These are phyloP conservation scores for Lytechinus variegatus DNA, from an alignment of 35 echinoderm and acorn worm genomes.

Conservation along the genomic window DNA sequence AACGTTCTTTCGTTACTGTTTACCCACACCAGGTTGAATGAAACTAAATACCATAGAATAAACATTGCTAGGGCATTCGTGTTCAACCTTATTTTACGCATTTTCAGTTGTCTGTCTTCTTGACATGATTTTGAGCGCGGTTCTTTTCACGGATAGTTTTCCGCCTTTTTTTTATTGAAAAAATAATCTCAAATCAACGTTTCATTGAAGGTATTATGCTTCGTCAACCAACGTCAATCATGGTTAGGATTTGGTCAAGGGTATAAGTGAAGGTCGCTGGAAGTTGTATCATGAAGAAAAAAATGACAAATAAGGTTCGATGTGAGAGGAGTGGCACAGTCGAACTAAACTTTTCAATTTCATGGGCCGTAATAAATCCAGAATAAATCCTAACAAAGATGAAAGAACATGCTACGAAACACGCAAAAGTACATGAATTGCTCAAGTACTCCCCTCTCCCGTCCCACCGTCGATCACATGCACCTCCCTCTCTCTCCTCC, in stretches of 20 bases:
- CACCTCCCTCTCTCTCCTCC: too few species aligned
- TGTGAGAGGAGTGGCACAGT: too few species aligned
- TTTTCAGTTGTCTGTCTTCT: not conserved
- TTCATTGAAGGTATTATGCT: not conserved
- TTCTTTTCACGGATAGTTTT: not conserved
- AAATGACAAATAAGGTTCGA: too few species aligned
- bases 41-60: not conserved
- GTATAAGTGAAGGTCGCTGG: not conserved
- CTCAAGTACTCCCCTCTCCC: too few species aligned
- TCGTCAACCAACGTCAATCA: not conserved
- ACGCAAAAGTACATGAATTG: too few species aligned
- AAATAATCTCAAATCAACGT: not conserved
- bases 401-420: too few species aligned
- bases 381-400: too few species aligned
- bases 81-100: not conserved
- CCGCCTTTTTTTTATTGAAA: not conserved
- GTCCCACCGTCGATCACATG: too few species aligned
- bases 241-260: not conserved
- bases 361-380: too few species aligned
- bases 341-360: too few species aligned
- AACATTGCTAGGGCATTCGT: not conserved
- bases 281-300: too few species aligned
- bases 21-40: not conserved
- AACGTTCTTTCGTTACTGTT: not conserved
- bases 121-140: too few species aligned